Evolutionary conservation across 2,797 vertebrate species (phyloP).

Genomic region (Cossypha heuglini): DNA sequence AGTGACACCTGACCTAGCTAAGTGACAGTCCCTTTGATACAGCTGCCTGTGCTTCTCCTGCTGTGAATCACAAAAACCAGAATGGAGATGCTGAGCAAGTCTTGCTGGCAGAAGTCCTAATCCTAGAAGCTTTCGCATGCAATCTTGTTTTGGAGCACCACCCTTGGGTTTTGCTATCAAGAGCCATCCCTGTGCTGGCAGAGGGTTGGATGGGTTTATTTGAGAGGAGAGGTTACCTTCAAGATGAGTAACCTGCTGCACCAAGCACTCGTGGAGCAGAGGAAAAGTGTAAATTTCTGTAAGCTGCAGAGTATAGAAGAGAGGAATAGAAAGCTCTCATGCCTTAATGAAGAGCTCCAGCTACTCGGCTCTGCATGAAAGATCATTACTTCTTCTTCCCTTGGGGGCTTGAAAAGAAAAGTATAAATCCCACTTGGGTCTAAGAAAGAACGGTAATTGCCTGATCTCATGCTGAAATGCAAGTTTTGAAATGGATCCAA

Average conservation of each 20-base stretch:
- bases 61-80: neutral
- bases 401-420: neutral
- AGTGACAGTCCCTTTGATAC: neutral
- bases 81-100: neutral
- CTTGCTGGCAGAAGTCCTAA: neutral
- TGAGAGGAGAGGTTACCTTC: neutral
- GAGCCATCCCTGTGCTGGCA: neutral
- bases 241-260: neutral
- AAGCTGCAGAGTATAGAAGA: neutral
- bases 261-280: neutral
- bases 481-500: constrained; percentile 21
- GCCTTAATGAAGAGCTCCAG: neutral
- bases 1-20: neutral
- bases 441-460: neutral
- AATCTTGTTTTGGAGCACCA: fast-evolving
- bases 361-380: neutral
- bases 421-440: neutral
- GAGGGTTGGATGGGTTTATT: neutral
- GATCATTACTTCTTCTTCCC: neutral
- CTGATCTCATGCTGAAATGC: neutral
- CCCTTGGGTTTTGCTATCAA: neutral
- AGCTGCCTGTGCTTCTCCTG: neutral
- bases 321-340: neutral
- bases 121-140: neutral
- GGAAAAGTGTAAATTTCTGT: neutral